phyloP scores from a whole-genome alignment of 2,888 invertebrate species.

The Parascotia fuliginaria region DNA sequence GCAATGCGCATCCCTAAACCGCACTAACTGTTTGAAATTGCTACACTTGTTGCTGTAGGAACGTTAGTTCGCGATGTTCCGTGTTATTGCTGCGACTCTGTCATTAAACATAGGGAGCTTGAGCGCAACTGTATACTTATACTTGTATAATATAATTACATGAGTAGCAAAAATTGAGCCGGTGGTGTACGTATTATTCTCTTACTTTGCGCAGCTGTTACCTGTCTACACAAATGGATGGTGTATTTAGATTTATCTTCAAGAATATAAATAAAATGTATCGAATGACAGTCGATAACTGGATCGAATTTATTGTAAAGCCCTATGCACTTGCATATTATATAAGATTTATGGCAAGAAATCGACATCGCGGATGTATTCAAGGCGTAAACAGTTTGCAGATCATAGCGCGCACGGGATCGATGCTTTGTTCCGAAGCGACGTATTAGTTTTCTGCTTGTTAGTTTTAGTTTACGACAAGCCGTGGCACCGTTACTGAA shows the following conservation, averaged over 20 bases:
- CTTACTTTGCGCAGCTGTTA: conserved; percentile 44
- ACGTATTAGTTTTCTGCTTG: conserved; percentile 43
- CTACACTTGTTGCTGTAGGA: conserved; percentile 48
- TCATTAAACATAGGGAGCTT: conserved; percentile 61
- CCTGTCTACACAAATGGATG: conserved; percentile 38
- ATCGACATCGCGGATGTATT: background rate
- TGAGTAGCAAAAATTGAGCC: conserved; percentile 42
- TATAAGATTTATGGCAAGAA: conserved; percentile 50
- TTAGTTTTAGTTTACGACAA: conserved; percentile 33
- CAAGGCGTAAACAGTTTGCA: conserved; percentile 16
- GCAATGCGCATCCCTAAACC: conserved; percentile 64
- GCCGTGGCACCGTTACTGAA: conserved; percentile 39
- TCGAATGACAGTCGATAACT: conserved; percentile 39
- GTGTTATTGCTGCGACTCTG: conserved; percentile 51
- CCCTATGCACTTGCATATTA: too few relatives aligned
- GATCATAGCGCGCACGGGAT: background rate
- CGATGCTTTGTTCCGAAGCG: conserved; percentile 30
- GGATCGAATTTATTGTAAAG: conserved; percentile 48
- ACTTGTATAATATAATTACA: conserved; percentile 47
- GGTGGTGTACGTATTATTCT: conserved; percentile 37
- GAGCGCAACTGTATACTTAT: conserved; percentile 47
- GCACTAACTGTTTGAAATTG: conserved; percentile 68
- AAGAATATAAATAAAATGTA: conserved; percentile 27
- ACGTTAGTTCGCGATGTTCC: conserved; percentile 45
- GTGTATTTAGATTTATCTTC: conserved; percentile 38